Base-by-base conservation (phyloP, 2,888 invertebrate species). In the Leptopilina myrica region DNA sequence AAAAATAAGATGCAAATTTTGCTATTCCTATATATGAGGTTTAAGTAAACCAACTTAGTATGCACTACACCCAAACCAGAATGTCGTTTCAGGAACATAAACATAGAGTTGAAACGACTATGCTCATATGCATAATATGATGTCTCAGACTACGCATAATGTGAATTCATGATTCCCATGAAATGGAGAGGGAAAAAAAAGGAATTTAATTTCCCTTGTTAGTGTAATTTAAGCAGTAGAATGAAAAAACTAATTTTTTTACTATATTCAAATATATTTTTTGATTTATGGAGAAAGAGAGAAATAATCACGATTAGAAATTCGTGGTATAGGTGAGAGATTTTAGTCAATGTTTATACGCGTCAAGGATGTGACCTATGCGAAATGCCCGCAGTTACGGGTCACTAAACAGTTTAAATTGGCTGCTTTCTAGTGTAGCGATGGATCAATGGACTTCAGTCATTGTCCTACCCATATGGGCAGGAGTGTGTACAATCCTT, bases 371-470 rank as follows among this genome's bases (percentile, higher is more conserved):
- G 20, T 49, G 49, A 67, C 15, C 20, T 20, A 15, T 66, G 9
- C 40, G 66, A 15, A 49, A 69, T 20, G 49, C 49, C 56, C 56
- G 33, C 33, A 7, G 12, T 49, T 73, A 73, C 53, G 56, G 53
- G 66, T 77, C 67, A 59, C 67, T 56, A 53, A 64, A 26, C 49
- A 20, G 49, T 64, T 69, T 69, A 15, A 53, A 69, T 69, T 76
- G 33, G 53, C 33, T 53, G 64, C 14, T 64, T 64, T 49, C 65
- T 67, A 26, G 49, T 49, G 66, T 73, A 80, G 1, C 1, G 20
- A 84, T 81, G 84, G 87, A 89, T 88, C 89, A 86, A 88, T 86
- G 86, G 87, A 86, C 86, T 84, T 87, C 86, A 86, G 86, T 87
- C 87, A 86, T 89, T 88, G 88, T 89, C 87, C 88, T 86, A 85